Evolutionary conservation across 2,113 vertebrate species (phyloP), one percentile per base, ranked within the genome.

Genomic region (Cephalopholis sonnerati): DNA sequence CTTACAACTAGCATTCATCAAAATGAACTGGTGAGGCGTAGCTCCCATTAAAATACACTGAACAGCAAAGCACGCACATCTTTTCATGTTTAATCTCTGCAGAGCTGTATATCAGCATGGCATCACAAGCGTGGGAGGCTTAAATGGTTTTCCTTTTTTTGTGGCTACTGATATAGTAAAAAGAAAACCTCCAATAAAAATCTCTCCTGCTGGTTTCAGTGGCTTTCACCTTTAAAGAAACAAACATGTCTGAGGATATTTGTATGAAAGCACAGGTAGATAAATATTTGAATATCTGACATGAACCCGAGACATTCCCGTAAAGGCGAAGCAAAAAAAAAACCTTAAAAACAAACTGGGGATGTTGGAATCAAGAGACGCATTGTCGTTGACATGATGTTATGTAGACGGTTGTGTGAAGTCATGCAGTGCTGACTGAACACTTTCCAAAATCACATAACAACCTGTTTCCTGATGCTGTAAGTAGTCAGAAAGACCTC

Each of bases 271-370:
- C 41, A 48, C 54, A 76, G 24, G 44, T 27, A 24, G 53, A 82
- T 81, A 79, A 89, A 87, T 91, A 85, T 93, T 93, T 90, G 59
- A 77, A 25, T 81, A 87, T 69, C 74, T 44, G 68, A 74, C 70
- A 77, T 63, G 53, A 84, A 79, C 64, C 71, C 73, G 32, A 27
- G 10, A 48, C 46, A 29, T 81, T 86, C 76, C 63, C 13, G 39
- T 59, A 59, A 85, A 70, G 59, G 36, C 27, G 71, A 66, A 53
- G 55, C 39, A 80, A 48, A 76, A 68, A 82, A 25, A 51, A 66
- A 72, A 39, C 22, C 44, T 58, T 36, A 50, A 68, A 91, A 90
- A 83, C 51, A 91, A 91, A 80, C 73, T 24, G 24, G 81, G 62
- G 29, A 74, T 67, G 74, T 51, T 82, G 27, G 74, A 89, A 85